Conservation (phyloP, 1,140 invertebrate genomes). For the Temnothorax longispinosus region DNA sequence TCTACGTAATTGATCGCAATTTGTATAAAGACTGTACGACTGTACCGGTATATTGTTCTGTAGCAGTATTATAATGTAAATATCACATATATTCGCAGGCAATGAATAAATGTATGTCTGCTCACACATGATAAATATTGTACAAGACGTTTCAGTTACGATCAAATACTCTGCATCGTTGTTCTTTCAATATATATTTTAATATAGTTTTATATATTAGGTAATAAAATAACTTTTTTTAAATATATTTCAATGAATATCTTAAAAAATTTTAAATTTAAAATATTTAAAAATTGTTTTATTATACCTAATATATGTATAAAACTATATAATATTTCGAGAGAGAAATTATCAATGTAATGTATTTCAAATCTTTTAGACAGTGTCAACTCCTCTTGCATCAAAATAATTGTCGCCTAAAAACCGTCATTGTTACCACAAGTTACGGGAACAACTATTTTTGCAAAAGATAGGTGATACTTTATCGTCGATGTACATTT, state of each 20-base stretch:
- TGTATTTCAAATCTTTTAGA: not conserved
- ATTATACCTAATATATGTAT: too few species aligned
- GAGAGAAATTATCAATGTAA: not conserved
- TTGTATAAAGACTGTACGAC: not conserved
- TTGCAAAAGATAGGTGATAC: slow-evolving; percentile 61
- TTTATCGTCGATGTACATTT: slow-evolving; percentile 67
- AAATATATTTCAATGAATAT: too few species aligned
- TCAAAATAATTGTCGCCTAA: slow-evolving; percentile 15
- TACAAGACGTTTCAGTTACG: not conserved
- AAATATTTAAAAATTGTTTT: not conserved
- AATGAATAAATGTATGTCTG: slow-evolving; percentile 62
- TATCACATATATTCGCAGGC: slow-evolving; percentile 62
- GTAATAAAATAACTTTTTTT: too few species aligned
- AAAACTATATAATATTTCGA: not conserved
- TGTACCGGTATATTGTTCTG: not conserved
- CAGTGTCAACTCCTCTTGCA: not conserved
- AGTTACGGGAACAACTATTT: slow-evolving; percentile 45
- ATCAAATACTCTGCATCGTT: not conserved
- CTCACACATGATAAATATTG: not conserved
- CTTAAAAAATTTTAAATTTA: not conserved
- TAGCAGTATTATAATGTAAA: slow-evolving; percentile 54
- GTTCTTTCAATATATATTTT: not conserved
- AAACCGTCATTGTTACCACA: slow-evolving; percentile 37
- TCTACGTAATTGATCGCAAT: slow-evolving; percentile 10
- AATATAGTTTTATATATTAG: not conserved